Evolutionary conservation across 2,797 vertebrate species (phyloP), one percentile per base, ranked within the genome.

Genomic region (Pogoniulus pusillus): DNA sequence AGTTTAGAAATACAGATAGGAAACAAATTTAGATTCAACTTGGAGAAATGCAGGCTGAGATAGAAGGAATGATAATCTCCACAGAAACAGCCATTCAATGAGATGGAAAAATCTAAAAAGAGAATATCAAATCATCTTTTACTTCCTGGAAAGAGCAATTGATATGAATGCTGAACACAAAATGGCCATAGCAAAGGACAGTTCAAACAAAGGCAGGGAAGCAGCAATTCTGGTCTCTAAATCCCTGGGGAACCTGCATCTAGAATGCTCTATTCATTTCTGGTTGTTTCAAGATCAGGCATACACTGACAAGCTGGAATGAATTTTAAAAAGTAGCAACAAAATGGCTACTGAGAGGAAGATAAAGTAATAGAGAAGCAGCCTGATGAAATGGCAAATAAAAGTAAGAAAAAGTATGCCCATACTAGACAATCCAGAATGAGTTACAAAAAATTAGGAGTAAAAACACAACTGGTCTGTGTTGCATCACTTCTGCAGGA

Each of bases 1-100:
- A 93, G 88, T 95, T 96, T 95, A 95, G 94, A 93, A 96, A 91
- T 91, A 92, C 70, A 90, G 90, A 69, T 65, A 89, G 84, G 76
- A 94, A 94, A 91, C 72, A 95, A 95, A 95, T 93, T 95, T 95
- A 95, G 93, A 92, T 89, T 91, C 69, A 22, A 75, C 78, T 89
- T 19, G 5, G 90, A 93, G 84, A 75, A 95, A 90, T 15, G 5
- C 43, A 51, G 69, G 90, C 88, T 87, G 95, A 85, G 91, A 82
- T 69, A 35, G 4, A 85, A 84, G 62, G 72, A 27, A 82, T 82
- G 86, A 87, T 77, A 80, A 91, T 94, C 88, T 93, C 87, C 88
- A 88, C 84, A 95, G 93, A 96, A 95, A 93, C 93, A 95, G 88
- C 75, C 86, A 85, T 85, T 95, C 86, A 87, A 15, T 72, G 84